phyloP scores from a whole-genome alignment of 1,140 invertebrate genomes.

The Lasaia peninsularis region DNA sequence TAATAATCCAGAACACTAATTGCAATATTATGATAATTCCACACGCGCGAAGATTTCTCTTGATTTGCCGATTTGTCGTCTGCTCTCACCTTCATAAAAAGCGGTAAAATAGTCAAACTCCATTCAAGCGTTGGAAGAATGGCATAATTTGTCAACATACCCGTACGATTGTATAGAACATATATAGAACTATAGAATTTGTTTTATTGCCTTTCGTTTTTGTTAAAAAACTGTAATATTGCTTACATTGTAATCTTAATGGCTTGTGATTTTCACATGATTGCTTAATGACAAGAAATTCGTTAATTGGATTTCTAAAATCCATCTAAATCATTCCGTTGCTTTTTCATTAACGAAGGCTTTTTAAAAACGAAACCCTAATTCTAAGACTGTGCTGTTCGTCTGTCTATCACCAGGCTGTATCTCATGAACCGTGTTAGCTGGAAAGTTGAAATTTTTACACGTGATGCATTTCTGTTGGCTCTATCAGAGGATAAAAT shows the following conservation, averaged over 20 bases:
- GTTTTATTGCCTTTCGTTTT: slow-evolving; percentile 55
- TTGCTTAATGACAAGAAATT: slow-evolving; percentile 28
- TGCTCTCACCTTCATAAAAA: slow-evolving; percentile 40
- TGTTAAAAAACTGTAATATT: slow-evolving; percentile 38
- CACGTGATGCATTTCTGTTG: too few species aligned
- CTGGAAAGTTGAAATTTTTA: too few species aligned
- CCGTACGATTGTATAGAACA: slow-evolving; percentile 35
- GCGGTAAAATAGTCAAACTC: slow-evolving; percentile 50
- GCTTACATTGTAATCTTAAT: slow-evolving; percentile 45
- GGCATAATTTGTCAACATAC: slow-evolving; percentile 45
- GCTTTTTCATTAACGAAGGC: too few species aligned
- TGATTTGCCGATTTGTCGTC: slow-evolving; percentile 21
- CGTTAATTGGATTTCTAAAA: background rate
- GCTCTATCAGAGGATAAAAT: too few species aligned
- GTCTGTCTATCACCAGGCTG: too few species aligned
- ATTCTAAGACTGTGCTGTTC: too few species aligned
- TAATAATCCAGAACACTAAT: slow-evolving; percentile 3
- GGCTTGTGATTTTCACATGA: slow-evolving; percentile 41
- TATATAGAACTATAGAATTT: slow-evolving; percentile 47
- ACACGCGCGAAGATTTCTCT: slow-evolving; percentile 38
- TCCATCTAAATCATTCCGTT: too few species aligned
- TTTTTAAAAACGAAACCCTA: too few species aligned
- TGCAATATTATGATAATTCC: slow-evolving; percentile 7
- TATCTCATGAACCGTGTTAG: too few species aligned
- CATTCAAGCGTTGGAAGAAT: slow-evolving; percentile 59